Conservation (phyloP, 2,113 vertebrate genomes). For the Anthoscopus minutus region DNA sequence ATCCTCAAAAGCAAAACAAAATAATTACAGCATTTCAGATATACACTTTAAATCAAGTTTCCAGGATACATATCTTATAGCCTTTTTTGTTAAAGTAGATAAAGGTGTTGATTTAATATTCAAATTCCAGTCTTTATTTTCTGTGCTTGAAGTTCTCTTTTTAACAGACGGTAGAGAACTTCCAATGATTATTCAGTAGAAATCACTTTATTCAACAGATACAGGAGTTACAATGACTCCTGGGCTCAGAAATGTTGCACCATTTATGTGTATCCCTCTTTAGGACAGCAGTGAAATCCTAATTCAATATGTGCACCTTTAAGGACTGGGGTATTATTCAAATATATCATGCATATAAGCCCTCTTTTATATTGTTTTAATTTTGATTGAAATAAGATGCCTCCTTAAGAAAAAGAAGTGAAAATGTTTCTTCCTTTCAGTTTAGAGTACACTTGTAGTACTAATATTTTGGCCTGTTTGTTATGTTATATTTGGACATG, state of each 20-base stretch:
- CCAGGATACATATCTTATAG: not conserved
- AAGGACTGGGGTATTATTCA: not conserved
- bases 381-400: not conserved
- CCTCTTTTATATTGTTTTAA: not conserved
- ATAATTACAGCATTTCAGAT: not conserved
- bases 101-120: not conserved
- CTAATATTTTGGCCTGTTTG: not conserved
- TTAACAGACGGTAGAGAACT: not conserved
- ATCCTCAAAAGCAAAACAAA: not conserved
- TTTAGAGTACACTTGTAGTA: not conserved
- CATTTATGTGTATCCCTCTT: not conserved
- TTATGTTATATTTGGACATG: not conserved
- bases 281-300: not conserved
- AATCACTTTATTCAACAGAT: not conserved
- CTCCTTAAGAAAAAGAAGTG: not conserved
- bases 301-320: not conserved
- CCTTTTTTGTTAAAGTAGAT: not conserved
- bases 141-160: not conserved
- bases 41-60: not conserved
- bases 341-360: not conserved
- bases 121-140: not conserved
- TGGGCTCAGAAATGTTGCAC: not conserved
- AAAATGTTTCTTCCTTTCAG: not conserved
- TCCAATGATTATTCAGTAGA: not conserved
- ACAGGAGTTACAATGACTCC: not conserved